Percentiles rank a stretch among this genome's conserved stretches.
Conservation (phyloP, 1,140 invertebrate species). For the Streblospio benedicti region DNA sequence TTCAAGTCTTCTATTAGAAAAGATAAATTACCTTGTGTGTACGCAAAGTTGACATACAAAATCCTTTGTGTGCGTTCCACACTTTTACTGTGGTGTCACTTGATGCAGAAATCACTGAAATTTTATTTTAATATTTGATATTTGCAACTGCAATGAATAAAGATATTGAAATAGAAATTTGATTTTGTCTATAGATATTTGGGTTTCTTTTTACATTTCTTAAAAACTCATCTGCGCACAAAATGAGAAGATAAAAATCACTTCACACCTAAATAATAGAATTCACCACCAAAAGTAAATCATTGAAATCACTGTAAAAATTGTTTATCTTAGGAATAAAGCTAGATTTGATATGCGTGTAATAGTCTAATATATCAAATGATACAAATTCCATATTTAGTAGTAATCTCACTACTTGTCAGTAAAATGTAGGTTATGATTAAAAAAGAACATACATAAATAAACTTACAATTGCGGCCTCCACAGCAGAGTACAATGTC, state of each 20-base stretch:
- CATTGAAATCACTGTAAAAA: too few species aligned
- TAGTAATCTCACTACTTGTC: not conserved
- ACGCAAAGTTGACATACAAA: conserved; percentile 61
- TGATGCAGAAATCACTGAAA: conserved; percentile 92
- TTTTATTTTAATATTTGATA: conserved; percentile 22
- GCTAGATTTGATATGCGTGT: not conserved
- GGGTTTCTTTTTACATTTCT: too few species aligned
- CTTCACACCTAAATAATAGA: too few species aligned
- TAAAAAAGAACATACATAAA: not conserved
- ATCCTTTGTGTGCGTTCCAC: conserved; percentile 99
- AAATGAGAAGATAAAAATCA: too few species aligned
- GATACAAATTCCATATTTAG: not conserved
- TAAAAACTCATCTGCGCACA: too few species aligned
- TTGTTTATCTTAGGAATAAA: not conserved
- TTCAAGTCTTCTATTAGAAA: too few species aligned
- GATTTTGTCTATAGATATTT: too few species aligned
- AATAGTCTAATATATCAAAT: not conserved
- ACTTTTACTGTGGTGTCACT: conserved; percentile 99
- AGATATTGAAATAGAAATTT: too few species aligned
- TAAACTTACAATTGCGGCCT: conserved; percentile 76
- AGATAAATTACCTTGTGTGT: conserved; percentile 83
- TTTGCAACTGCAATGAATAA: too few species aligned
- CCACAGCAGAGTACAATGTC: conserved; percentile 96
- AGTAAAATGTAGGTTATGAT: not conserved
- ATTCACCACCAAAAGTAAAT: too few species aligned